Conservation (phyloP, 2,113 vertebrate genomes). For the Microcebus lehilahytsara region DNA sequence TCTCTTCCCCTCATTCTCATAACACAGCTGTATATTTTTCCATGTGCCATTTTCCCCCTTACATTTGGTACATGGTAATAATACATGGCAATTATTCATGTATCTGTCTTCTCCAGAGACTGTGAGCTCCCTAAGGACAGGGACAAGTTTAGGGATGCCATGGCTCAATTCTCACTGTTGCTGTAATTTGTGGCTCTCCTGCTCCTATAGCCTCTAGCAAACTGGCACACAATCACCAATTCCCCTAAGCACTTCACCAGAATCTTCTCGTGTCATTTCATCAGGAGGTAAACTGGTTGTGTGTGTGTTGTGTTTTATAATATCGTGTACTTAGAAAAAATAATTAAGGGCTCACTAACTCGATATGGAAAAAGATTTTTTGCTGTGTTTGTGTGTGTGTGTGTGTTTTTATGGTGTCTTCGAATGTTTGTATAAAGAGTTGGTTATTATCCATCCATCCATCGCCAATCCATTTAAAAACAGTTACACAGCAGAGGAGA, state of each 20-base stretch:
- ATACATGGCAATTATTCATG: not conserved
- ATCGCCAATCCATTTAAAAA: constrained; percentile 36
- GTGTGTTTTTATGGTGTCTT: constrained; percentile 34
- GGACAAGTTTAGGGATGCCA: not conserved
- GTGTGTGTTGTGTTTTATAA: not conserved
- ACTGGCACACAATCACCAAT: no score
- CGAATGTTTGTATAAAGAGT: constrained; percentile 12
- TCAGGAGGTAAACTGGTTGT: not conserved
- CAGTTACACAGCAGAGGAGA: constrained; percentile 2
- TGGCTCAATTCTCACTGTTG: not conserved
- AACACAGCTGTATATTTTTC: not conserved
- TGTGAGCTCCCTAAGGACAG: not conserved
- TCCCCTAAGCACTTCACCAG: not conserved
- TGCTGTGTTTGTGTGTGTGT: not conserved
- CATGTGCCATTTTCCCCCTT: not conserved
- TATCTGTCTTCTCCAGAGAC: not conserved
- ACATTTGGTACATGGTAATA: not conserved
- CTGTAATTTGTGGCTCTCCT: not conserved
- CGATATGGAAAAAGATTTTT: not conserved
- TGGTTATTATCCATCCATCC: not conserved
- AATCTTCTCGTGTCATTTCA: constrained; percentile 8
- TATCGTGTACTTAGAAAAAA: constrained; percentile 20
- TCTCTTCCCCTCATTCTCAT: not conserved
- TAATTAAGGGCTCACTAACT: constrained; percentile 22
- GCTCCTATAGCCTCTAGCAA: accelerated